These are phyloP conservation scores for Tenthredo amoena DNA, from an alignment of 2,888 invertebrate species.

Conservation along the genomic window DNA sequence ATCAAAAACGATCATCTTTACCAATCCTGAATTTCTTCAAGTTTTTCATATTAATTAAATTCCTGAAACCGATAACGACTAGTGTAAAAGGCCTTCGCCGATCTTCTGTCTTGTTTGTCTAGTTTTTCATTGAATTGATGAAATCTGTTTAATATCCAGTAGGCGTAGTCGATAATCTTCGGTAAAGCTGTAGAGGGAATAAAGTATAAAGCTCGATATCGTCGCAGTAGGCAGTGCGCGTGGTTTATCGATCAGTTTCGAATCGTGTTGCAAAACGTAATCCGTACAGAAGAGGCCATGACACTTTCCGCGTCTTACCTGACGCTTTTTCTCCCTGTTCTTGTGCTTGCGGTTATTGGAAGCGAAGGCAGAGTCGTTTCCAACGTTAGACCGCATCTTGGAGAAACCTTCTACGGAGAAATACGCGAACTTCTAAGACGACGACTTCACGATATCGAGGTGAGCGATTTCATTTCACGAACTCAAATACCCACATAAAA, in stretches of 20 bases:
- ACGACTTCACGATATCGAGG: slow-evolving; percentile 42
- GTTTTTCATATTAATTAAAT: not conserved
- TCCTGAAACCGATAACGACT: not conserved
- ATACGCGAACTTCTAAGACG: slow-evolving; percentile 51
- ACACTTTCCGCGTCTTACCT: slow-evolving; percentile 43
- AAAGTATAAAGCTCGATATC: slow-evolving; percentile 15
- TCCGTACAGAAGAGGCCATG: slow-evolving; percentile 47
- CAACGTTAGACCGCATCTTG: slow-evolving; percentile 25
- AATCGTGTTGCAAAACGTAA: slow-evolving; percentile 19
- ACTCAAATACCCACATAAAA: not conserved
- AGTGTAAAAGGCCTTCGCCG: not conserved
- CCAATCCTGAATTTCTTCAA: not conserved
- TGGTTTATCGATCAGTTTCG: slow-evolving; percentile 38
- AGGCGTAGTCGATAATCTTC: slow-evolving; percentile 7
- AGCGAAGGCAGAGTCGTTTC: slow-evolving; percentile 24
- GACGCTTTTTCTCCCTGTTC: slow-evolving; percentile 24
- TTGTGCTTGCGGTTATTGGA: slow-evolving; percentile 18
- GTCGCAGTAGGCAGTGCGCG: slow-evolving; percentile 12
- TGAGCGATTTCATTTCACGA: not conserved
- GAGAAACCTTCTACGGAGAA: slow-evolving; percentile 55
- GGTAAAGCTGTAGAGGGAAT: not conserved
- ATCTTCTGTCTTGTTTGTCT: not conserved
- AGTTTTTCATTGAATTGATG: not conserved
- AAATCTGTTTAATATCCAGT: not conserved
- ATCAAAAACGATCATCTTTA: not conserved